Percentiles rank a stretch among this genome's conserved stretches.
These are phyloP conservation scores for Phoenicopterus ruber DNA, from an alignment of 2,113 vertebrate species.

Conservation along the genomic window DNA sequence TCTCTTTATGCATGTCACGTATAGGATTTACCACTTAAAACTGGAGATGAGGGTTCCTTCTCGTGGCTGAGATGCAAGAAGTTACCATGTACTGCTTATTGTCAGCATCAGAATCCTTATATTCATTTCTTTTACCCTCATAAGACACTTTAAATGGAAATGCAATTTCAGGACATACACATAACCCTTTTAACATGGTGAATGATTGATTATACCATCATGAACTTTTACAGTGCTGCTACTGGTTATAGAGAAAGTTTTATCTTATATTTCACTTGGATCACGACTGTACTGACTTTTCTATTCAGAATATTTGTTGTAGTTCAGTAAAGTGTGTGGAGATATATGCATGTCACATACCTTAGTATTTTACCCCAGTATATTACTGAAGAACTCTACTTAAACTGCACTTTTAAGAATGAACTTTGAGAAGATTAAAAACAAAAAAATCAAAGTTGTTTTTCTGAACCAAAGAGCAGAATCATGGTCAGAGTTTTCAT, in stretches of 20 bases:
- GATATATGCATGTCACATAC: not conserved
- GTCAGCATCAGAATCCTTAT: not conserved
- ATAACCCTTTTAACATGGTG: not conserved
- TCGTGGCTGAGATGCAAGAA: not conserved
- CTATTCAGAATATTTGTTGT: not conserved
- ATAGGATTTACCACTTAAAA: not conserved
- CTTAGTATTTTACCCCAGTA: not conserved
- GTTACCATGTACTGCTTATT: not conserved
- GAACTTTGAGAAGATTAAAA: not conserved
- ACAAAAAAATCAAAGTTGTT: not conserved
- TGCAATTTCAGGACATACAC: not conserved
- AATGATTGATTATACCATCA: not conserved
- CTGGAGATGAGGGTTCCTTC: not conserved
- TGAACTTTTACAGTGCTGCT: not conserved
- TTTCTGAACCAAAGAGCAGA: not conserved
- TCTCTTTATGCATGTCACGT: not conserved
- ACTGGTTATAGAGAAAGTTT: not conserved
- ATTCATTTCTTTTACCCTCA: not conserved
- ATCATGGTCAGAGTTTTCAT: not conserved
- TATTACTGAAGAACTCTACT: not conserved
- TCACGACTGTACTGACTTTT: accelerated
- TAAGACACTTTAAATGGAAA: not conserved
- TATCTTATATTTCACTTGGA: not conserved
- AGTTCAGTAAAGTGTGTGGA: not conserved
- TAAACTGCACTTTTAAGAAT: not conserved